Evolutionary conservation across 1,140 invertebrate species (phyloP).

Genomic region (Eulimnadia texana): DNA sequence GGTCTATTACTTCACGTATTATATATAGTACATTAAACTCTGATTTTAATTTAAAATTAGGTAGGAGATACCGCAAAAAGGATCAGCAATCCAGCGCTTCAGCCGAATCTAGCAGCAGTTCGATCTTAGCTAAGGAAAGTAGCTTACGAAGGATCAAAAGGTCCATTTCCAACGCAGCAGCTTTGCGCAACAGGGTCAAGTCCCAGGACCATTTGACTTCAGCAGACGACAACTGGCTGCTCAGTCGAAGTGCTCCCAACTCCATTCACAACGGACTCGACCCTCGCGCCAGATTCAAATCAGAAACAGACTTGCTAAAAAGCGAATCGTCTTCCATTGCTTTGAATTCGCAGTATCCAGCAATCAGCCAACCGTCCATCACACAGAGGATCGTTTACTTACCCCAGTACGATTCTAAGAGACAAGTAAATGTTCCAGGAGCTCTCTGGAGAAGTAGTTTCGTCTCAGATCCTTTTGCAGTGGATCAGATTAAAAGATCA

Average conservation of each 20-base stretch:
- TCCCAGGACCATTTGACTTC: conserved; percentile 9
- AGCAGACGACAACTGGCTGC: conserved; percentile 32
- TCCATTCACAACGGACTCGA: conserved; percentile 42
- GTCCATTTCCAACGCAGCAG: conserved; percentile 42
- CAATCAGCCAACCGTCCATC: conserved; percentile 18
- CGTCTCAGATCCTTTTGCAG: neutral
- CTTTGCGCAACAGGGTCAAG: conserved; percentile 12
- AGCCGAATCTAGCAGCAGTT: neutral
- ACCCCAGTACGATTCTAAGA: conserved; percentile 40
- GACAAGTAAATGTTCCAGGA: conserved; percentile 4
- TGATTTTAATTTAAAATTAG: neutral
- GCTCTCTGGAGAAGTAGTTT: neutral
- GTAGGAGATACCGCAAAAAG: neutral
- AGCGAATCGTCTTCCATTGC: neutral
- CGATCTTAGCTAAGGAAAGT: conserved; percentile 11
- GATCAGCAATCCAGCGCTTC: neutral
- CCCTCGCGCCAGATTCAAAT: neutral
- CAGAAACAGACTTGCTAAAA: neutral
- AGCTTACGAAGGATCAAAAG: conserved; percentile 31
- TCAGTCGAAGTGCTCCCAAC: conserved; percentile 60
- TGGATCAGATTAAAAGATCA: neutral
- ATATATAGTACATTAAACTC: neutral
- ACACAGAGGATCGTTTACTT: conserved; percentile 50
- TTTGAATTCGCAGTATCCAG: neutral
- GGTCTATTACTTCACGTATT: neutral